Percentiles rank a stretch among this genome's conserved stretches.
phyloP scores from a whole-genome alignment of 2,888 invertebrate genomes.

The Agriotes lineatus region DNA sequence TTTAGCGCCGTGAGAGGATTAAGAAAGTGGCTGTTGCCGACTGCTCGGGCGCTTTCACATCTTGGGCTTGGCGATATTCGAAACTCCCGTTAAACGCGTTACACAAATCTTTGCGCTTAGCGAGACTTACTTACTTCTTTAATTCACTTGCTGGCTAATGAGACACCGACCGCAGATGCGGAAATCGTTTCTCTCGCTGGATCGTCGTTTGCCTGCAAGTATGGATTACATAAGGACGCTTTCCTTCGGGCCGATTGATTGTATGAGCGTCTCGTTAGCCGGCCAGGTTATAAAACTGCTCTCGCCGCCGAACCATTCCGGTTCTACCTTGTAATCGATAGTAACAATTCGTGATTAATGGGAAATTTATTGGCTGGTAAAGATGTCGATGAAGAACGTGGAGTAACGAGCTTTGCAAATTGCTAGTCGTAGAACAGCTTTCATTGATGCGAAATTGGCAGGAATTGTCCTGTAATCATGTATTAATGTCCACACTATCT shows the following conservation, averaged over 20 bases:
- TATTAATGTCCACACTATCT: too few relatives aligned
- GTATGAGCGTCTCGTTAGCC: not conserved
- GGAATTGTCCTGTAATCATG: too few relatives aligned
- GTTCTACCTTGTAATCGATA: too few relatives aligned
- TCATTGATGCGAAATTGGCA: too few relatives aligned
- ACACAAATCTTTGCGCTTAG: conserved; percentile 16
- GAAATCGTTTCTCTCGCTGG: conserved; percentile 11
- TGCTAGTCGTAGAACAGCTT: too few relatives aligned
- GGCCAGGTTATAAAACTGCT: not conserved
- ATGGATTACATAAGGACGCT: conserved; percentile 28
- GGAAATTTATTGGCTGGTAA: too few relatives aligned
- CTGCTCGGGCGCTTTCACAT: conserved; percentile 30
- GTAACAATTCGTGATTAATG: too few relatives aligned
- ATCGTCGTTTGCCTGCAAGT: not conserved
- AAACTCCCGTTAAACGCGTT: conserved; percentile 29
- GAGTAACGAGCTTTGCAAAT: too few relatives aligned
- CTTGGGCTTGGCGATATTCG: conserved; percentile 36
- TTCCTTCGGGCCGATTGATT: conserved; percentile 22
- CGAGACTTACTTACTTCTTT: conserved; percentile 15
- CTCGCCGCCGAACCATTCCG: not conserved
- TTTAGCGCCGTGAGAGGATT: conserved; percentile 34
- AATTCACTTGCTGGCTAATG: conserved; percentile 1
- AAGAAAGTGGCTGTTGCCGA: conserved; percentile 34
- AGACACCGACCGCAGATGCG: conserved; percentile 13
- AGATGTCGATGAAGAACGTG: too few relatives aligned